Evolutionary conservation across 2,113 vertebrate genomes (phyloP), one percentile per base, ranked within the genome.

Genomic region (Aspidoscelis tigris): DNA sequence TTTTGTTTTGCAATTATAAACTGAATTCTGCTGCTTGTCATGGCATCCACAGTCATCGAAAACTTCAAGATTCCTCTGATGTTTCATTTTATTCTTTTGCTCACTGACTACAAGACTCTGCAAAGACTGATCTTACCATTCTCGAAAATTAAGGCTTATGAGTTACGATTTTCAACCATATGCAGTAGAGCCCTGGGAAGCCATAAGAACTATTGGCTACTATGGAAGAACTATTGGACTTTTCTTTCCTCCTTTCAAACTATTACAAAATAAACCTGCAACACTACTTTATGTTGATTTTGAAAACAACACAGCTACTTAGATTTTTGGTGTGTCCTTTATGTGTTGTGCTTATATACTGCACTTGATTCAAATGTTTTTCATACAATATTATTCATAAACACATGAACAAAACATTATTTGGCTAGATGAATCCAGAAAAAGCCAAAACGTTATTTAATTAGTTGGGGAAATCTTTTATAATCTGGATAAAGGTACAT

Each of bases 61-160:
- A 74, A 26, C 61, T 44, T 1, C 75, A 65, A 83, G 78, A 47
- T 79, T 71, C 68, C 76, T 87, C 76, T 66, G 82, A 53, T 80
- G 44, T 85, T 74, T 70, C 86, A 81, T 89, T 82, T 50, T 77
- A 87, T 84, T 84, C 85, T 88, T 87, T 73, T 26, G 58, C 33
- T 82, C 39, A 61, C 44, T 41, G 76, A 14, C 70, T 70, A 11
- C 82, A 87, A 44, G 55, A 73, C 21, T 39, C 50, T 1, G 39
- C 26, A 50, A 20, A 0, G 0, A 58, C 82, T 24, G 66, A 72
- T 65, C 68, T 61, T 66, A 26, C 43, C 73, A 65, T 76, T 76
- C 6, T 75, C 26, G 74, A 65, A 81, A 53, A 44, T 76, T 68
- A 0, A 0, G 66, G 77, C 0, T 41, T 73, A 61, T 82, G 0